Base-by-base conservation (phyloP, 2,113 vertebrate species). In the Corythornis cristatus region DNA sequence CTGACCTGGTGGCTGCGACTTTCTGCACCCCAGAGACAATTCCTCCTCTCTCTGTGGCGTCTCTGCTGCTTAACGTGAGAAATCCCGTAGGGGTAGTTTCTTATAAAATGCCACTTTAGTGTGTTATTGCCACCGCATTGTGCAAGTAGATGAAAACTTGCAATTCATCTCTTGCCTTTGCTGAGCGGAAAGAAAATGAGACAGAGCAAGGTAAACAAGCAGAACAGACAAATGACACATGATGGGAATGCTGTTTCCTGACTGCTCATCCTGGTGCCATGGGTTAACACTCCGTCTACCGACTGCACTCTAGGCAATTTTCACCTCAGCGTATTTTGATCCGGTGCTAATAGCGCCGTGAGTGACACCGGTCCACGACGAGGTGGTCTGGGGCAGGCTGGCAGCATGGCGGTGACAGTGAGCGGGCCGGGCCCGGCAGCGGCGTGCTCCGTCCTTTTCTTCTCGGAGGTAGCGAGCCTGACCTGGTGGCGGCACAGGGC, bases 111-210 rank as follows among this genome's bases (percentile, higher is more conserved):
- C 77, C 57, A 5, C 20, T 56, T 7, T 3, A 5, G 12, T 16
- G 7, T 29, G 57, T 31, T 71, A 5, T 87, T 51, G 37, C 76
- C 18, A 57, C 8, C 65, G 19, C 75, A 5, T 65, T 83, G 51
- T 11, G 68, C 61, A 46, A n/a, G 87, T 46, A 42, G 61, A 65
- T 83, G n/a, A 90, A 94, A 97, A 97, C 45, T 40, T 98, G 97
- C 97, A 98, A 98, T 98, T 98, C 98, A 97, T 98, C 95, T 97
- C 94, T 80, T 93, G 95, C 93, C 97, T 96, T 96, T 96, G 95
- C 91, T 92, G 97, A 98, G 98, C 96, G 94, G 97, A 96, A 98
- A 96, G 98, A 96, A 98, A 96, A 96, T 75, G 96, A 86, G 96
- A 85, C 45, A 78, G 96, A 89, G 91, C 15, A 11, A 86, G 80